phyloP scores from a whole-genome alignment of 1,140 invertebrate genomes.

The Apis mellifera region Amel_HAv3.1 CM009946.2:3774001-3774500 shows the following conservation, averaged over 20 bases:
- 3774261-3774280: slow-evolving; percentile 52
- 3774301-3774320: slow-evolving; percentile 41
- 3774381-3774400: slow-evolving; percentile 52
- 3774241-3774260: slow-evolving; percentile 17
- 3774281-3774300: slow-evolving; percentile 52
- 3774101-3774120: slow-evolving; percentile 78
- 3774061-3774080: slow-evolving; percentile 77
- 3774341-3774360: slow-evolving; percentile 58
- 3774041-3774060: slow-evolving; percentile 69
- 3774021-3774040: slow-evolving; percentile 78
- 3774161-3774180: slow-evolving; percentile 44
- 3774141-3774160: slow-evolving; percentile 26
- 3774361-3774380: slow-evolving; percentile 35
- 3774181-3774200: slow-evolving; percentile 34
- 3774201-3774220: slow-evolving; percentile 21
- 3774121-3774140: slow-evolving; percentile 71
- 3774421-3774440: slow-evolving; percentile 66
- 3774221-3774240: slow-evolving; percentile 37
- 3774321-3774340: slow-evolving; percentile 34
- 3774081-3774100: slow-evolving; percentile 75
- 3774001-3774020: slow-evolving; percentile 76
- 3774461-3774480: slow-evolving; percentile 79
- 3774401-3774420: slow-evolving; percentile 63
- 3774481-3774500: slow-evolving; percentile 81
- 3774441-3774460: slow-evolving; percentile 74